Base-by-base conservation (phyloP, 2,797 vertebrate species). In the Lerista edwardsae region DNA sequence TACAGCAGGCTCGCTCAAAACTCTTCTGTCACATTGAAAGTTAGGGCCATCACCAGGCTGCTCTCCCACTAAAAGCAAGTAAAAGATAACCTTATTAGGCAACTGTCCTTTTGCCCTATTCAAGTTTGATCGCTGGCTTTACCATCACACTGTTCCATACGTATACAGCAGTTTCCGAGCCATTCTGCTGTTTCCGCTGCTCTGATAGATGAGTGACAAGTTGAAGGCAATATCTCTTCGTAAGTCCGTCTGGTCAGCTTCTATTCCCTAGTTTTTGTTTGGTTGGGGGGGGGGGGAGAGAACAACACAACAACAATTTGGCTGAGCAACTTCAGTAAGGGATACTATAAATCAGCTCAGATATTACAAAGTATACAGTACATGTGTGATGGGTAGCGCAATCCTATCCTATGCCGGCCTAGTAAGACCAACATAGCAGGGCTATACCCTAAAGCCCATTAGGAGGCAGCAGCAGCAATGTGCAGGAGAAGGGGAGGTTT, bases 201-300 rank as follows among this genome's bases (percentile, higher is more conserved):
- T 95, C 92, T 97, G 97, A 91, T 98, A 97, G 86, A 98, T 97
- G 36, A 98, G 95, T 0, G 97, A 97, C 88, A 98, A 94, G 90
- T 98, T 98, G 93, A 96, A 97, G 87, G 97, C 97, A 69, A 97
- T 94, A 85, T 98, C 97, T 95, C 96, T 96, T 85, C 96, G 94
- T 86, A 98, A 90, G 91, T 98, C 97, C 86, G 97, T 95, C 90
- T 98, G 97, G 89, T 98, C 97, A 0, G 93, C 89, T 74, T 97
- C 97, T 87, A 98, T 97, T 77, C 97, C 97, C 97, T 98, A 86
- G 17, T 77, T 55, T 47, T n/a, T n/a, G n/a, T n/a, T n/a, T n/a
- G n/a, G n/a, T n/a, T n/a, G 19, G 25, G 55, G 17, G 23, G 14
- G 68, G 21, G 51, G 51, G 15, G 51, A 61, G 59, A 61, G 81